These are phyloP conservation scores for cattle (Bos taurus) DNA, from an alignment of 2,113 vertebrate species.

Conservation along the genomic window DNA sequence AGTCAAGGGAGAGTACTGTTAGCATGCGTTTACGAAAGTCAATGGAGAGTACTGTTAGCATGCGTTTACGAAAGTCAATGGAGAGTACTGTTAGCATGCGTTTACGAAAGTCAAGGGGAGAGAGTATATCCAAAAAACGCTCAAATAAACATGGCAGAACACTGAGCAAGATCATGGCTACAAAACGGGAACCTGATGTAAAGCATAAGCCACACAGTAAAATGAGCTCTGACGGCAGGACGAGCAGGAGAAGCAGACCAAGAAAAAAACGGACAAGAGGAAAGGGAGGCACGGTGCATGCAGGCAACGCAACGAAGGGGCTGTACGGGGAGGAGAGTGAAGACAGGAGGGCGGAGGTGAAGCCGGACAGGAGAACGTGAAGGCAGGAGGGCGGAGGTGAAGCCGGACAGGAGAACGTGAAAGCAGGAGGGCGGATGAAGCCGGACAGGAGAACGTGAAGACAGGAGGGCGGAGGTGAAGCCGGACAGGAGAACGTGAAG, in stretches of 20 bases:
- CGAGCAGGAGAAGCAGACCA: background rate
- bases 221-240: background rate
- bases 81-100: background rate
- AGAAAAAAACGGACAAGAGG: fast-evolving
- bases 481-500: too few relatives aligned
- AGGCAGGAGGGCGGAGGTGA: too few relatives aligned
- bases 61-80: background rate
- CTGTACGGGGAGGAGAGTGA: too few relatives aligned
- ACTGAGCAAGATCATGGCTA: background rate
- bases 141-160: background rate
- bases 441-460: too few relatives aligned
- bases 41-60: background rate
- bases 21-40: background rate
- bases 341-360: too few relatives aligned
- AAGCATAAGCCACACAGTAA: background rate
- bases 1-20: background rate
- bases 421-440: too few relatives aligned
- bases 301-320: background rate
- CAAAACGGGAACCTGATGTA: background rate
- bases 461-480: too few relatives aligned
- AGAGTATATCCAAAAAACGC: background rate
- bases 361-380: too few relatives aligned
- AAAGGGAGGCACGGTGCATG: background rate
- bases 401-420: too few relatives aligned
- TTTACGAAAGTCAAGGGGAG: background rate